These are phyloP conservation scores for Oophaga sylvatica DNA, from an alignment of 2,797 vertebrate genomes.

Conservation along the genomic window DNA sequence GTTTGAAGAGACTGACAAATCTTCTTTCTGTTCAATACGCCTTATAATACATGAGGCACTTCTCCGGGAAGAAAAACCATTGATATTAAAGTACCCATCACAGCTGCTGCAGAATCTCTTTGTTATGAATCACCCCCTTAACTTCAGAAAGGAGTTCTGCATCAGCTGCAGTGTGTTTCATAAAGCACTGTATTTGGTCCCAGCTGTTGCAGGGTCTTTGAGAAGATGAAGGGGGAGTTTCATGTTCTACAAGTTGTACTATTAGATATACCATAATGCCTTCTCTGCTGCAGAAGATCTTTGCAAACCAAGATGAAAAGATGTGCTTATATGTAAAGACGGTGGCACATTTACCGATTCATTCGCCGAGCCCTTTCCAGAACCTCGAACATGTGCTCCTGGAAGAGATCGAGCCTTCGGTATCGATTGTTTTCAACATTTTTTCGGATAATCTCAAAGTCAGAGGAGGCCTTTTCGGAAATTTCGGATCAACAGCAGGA, in stretches of 20 bases:
- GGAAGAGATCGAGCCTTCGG: constrained; percentile 92
- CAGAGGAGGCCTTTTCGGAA: constrained; percentile 83
- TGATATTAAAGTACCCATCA: not conserved
- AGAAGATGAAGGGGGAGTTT: not conserved
- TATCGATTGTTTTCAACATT: constrained; percentile 93
- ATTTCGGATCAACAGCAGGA: constrained; percentile 84
- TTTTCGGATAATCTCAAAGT: constrained; percentile 92
- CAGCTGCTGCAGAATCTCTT: not conserved
- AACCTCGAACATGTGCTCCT: constrained; percentile 99
- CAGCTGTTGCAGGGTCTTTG: not conserved
- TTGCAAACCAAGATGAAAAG: not conserved
- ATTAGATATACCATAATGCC: no score
- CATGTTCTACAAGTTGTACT: no score
- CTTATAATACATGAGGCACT: no score
- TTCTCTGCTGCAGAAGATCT: no score
- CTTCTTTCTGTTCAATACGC: no score
- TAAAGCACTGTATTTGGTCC: not conserved
- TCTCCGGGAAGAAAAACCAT: no score
- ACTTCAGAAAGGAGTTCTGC: not conserved
- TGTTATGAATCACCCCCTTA: not conserved
- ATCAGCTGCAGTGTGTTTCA: not conserved
- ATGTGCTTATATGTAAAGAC: not conserved
- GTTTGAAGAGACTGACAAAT: no score
- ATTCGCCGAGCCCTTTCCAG: constrained; percentile 91
- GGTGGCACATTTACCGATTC: constrained; percentile 80